These are phyloP conservation scores for Ecliptopera silaceata DNA, from an alignment of 2,888 invertebrate species.

Conservation along the genomic window DNA sequence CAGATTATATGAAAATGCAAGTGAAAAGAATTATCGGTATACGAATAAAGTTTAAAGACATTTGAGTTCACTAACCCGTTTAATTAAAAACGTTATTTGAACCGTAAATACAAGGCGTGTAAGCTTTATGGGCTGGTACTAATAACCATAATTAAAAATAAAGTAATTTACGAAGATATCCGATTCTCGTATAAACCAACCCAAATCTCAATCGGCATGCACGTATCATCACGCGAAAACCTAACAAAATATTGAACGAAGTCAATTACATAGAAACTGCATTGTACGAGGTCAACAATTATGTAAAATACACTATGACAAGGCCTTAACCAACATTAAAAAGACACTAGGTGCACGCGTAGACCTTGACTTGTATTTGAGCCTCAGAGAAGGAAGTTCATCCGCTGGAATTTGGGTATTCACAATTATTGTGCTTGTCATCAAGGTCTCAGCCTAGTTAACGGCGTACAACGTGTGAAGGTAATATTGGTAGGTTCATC, in stretches of 20 bases:
- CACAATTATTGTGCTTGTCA: slow-evolving; percentile 50
- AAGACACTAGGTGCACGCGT: slow-evolving; percentile 50
- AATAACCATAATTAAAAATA: slow-evolving; percentile 13
- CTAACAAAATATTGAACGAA: slow-evolving; percentile 32
- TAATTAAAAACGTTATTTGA: not conserved
- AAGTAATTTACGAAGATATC: slow-evolving; percentile 12
- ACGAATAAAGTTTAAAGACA: slow-evolving; percentile 1
- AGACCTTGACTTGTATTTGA: slow-evolving; percentile 69
- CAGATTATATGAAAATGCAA: slow-evolving; percentile 32
- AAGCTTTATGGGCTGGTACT: not conserved
- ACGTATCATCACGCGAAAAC: slow-evolving; percentile 25
- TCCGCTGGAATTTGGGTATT: slow-evolving; percentile 57
- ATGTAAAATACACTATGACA: slow-evolving; percentile 70
- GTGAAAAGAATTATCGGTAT: slow-evolving; percentile 10
- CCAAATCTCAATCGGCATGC: slow-evolving; percentile 12
- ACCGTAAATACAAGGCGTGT: not conserved
- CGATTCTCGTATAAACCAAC: slow-evolving; percentile 10
- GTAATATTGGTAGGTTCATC: too few relatives aligned
- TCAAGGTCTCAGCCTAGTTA: slow-evolving; percentile 41
- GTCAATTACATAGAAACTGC: slow-evolving; percentile 53
- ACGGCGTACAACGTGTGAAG: slow-evolving; percentile 21
- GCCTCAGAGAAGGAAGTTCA: slow-evolving; percentile 65
- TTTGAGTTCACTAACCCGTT: slow-evolving; percentile 3
- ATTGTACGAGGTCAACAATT: slow-evolving; percentile 57
- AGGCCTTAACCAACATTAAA: slow-evolving; percentile 64